Conservation (phyloP, 1,140 invertebrate genomes). For the Drosophila nannoptera region DNA sequence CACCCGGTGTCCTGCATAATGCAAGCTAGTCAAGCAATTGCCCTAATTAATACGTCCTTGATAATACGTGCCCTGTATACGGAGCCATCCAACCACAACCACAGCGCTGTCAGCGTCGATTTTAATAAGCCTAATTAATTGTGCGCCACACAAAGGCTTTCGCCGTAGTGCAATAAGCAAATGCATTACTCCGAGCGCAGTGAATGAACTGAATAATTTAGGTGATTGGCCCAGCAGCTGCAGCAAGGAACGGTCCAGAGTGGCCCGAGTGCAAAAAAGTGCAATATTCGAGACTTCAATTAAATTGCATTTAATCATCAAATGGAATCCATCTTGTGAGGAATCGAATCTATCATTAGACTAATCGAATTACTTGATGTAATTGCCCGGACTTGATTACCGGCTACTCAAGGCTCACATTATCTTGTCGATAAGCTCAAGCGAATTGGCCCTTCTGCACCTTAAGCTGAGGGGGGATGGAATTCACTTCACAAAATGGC, state of each 20-base stretch:
- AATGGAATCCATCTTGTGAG: too few relatives aligned
- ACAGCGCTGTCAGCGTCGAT: constrained; percentile 61
- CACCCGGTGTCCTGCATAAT: constrained; percentile 51
- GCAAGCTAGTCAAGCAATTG: constrained; percentile 65
- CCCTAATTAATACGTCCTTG: constrained; percentile 73
- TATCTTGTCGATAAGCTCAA: too few relatives aligned
- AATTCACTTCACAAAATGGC: neutral
- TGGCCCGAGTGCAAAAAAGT: neutral
- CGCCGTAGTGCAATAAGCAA: constrained; percentile 38
- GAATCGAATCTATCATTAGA: too few relatives aligned
- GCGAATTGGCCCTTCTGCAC: too few relatives aligned
- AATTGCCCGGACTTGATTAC: too few relatives aligned
- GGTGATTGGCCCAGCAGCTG: neutral
- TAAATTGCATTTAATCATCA: too few relatives aligned
- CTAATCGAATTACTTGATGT: too few relatives aligned
- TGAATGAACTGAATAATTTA: constrained; percentile 27
- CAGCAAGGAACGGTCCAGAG: neutral
- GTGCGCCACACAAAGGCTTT: constrained; percentile 43
- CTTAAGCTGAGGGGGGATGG: too few relatives aligned
- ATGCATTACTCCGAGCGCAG: constrained; percentile 38
- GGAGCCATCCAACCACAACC: constrained; percentile 42
- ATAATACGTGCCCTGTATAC: constrained; percentile 12
- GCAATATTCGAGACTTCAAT: too few relatives aligned
- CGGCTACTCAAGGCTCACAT: too few relatives aligned
- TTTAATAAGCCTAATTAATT: constrained; percentile 76